Base-by-base conservation (phyloP, 2,888 invertebrate species). In the Ophion ellenae region DNA sequence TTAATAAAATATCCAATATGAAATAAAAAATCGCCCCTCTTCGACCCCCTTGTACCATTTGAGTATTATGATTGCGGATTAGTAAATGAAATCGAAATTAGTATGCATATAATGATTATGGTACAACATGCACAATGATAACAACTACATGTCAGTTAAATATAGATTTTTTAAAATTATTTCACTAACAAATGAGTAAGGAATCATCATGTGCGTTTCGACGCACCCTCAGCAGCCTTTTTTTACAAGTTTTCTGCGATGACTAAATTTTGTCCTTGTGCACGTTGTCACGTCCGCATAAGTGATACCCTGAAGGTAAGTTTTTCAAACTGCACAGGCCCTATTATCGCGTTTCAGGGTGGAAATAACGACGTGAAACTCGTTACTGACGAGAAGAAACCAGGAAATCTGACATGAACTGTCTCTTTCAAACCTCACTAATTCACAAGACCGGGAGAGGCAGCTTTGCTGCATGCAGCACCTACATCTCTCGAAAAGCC, bases 311-410 rank as follows among this genome's bases (percentile, higher is more conserved):
- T 47, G 74, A 80, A 90, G 88, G 89, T 90, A 70, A 59, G 24
- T 66, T 76, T 74, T 71, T 71, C 59, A 67, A 59, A 87, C 83
- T 89, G 90, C 90, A 87, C 89, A 90, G 88, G 89, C 87, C 92
- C 92, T 92, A 91, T 93, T 92, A 92, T 90, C 90, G 84, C 89
- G 87, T 87, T 86, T 87, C 88, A 86, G 87, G 87, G 20, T 53
- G 36, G 71, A 69, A 77, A 83, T 86, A 91, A 92, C 90, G 88
- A 90, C 89, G 88, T 84, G 71, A 40, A 87, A 90, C n/a, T 73
- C 53, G 86, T 88, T 90, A 88, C 88, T 89, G 88, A 84, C 85
- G 84, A 61, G 77, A 47, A 75, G 53, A 59, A 78, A 59, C 10
- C 57, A 40, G 67, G 53, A 36, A 61, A 71, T 71, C 63, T 45